phyloP scores from a whole-genome alignment of 2,113 vertebrate species.

The Dicentrarchus labrax region DNA sequence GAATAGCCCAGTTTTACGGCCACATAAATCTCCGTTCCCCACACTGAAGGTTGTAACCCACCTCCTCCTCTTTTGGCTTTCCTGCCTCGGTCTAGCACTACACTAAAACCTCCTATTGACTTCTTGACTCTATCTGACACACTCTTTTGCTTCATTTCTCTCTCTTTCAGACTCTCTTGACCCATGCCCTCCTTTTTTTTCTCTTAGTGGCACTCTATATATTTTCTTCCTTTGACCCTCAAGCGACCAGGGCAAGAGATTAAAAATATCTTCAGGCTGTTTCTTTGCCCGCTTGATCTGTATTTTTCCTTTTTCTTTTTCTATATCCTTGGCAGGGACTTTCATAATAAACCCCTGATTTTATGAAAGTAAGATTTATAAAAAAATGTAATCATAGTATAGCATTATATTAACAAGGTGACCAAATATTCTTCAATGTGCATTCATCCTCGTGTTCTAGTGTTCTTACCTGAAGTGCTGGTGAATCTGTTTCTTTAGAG shows the following conservation, averaged over 20 bases:
- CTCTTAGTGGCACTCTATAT: background rate
- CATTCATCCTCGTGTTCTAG: background rate
- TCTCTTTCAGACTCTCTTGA: conserved; percentile 40
- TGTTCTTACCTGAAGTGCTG: background rate
- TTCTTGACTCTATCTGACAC: conserved; percentile 30
- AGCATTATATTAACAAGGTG: background rate
- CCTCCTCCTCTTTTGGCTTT: conserved; percentile 43
- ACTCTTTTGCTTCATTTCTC: conserved; percentile 44
- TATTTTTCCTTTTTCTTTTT: background rate
- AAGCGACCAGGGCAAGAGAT: conserved; percentile 3
- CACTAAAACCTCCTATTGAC: conserved; percentile 27
- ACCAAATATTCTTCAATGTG: background rate
- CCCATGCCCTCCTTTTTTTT: conserved; percentile 15
- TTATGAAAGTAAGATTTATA: background rate
- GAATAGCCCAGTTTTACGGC: conserved; percentile 76
- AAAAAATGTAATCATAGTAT: background rate
- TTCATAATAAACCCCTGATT: background rate
- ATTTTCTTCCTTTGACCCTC: conserved; percentile 18
- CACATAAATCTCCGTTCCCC: conserved; percentile 76
- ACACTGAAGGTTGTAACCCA: conserved; percentile 51
- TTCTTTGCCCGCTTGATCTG: background rate
- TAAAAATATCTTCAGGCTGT: conserved; percentile 10
- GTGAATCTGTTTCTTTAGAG: background rate
- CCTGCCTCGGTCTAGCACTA: conserved; percentile 3
- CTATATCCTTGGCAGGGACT: background rate